Base-by-base conservation (phyloP, 2,888 invertebrate species). In the Lycophotia porphyrea region DNA sequence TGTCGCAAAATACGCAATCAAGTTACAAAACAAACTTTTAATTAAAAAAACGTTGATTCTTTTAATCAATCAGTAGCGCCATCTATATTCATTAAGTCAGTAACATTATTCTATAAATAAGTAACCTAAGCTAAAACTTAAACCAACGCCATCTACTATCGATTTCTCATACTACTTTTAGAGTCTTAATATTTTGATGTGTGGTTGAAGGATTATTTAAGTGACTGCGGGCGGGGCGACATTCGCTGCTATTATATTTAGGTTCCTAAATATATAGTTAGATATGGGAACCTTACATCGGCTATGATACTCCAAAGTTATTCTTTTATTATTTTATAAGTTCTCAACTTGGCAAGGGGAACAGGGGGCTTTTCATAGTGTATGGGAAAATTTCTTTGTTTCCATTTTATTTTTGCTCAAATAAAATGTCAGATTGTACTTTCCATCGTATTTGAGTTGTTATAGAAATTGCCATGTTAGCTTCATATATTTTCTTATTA, bases 221-320 rank as follows among this genome's bases (percentile, higher is more conserved):
- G 52, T 66, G 36, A 70, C 70, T 80, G 64, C 63, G 47, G 77
- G 60, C 44, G 42, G 60, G 77, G 78, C 78, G 71, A 74, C 69
- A 74, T 52, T 75, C 39, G 78, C 76, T 82, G 90, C 93, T 93
- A 90, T 91, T 92, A 92, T 93, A 93, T 94, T 94, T 94, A 94
- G 92, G 84, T 89, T 90, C 87, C 90, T 94, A 93, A 94, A 94
- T 94, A 94, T 93, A 93, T 94, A 93, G 90, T 92, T 94, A 94
- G 93, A 90, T 88, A 92, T 88, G 88, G 86, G 89, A 85, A 88
- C 87, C 90, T 86, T 87, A 88, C 86, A 90, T 91, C 91, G 96
- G 95, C 96, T 95, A 95, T 96, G 96, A 95, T 89, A 89, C 91
- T 94, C 95, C 95, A 95, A 96, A 96, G 95, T 90, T 87, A 82